Evolutionary conservation across 1,140 invertebrate species (phyloP), one percentile per base, ranked within the genome.

Genomic region (Ectropis grisescens): DNA sequence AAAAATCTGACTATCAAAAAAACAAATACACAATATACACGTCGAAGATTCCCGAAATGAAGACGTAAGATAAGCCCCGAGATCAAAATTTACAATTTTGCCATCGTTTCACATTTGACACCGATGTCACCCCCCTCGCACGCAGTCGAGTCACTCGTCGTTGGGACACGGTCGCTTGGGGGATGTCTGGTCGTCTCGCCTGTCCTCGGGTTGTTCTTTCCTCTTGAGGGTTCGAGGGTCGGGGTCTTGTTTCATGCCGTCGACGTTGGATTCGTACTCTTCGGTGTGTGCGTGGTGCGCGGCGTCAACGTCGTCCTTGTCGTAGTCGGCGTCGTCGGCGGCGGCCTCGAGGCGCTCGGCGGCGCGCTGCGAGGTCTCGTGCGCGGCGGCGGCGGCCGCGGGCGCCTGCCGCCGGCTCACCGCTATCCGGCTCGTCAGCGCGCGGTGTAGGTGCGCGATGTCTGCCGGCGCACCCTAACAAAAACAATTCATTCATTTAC

Each of bases 401-500:
- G 34, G 19, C 19, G 39, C 22, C 19, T 46, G 45, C 13, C 54
- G 47, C 47, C 74, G 72, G 37, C 58, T 66, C 6, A 58, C 43
- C 11, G 59, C 43, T 5, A 78, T 58, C 11, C 75, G 60, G 7
- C 57, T 30, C 6, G 54, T 52, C 1, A 96, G 70, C 1, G 90
- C 88, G 54, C 86, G 85, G 53, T 90, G 85, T 23, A 96, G 67
- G 47, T 90, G 88, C 31, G 89, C 89, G 6, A 91, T 89, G 61
- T 96, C 93, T 32, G 90, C 91, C 0, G 90, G 90, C 33, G 87
- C 89, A 9, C 91, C 91, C 90, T 92, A 82, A 13, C 84, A 52
- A 51, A 37, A 33, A 30, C 11, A 37, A 26, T 36, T 22, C 23
- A 16, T 29, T 36, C n/a, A n/a, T n/a, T n/a, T n/a, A n/a, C n/a